phyloP scores from a whole-genome alignment of 1,140 invertebrate genomes.

The Lepidurus couesii region DNA sequence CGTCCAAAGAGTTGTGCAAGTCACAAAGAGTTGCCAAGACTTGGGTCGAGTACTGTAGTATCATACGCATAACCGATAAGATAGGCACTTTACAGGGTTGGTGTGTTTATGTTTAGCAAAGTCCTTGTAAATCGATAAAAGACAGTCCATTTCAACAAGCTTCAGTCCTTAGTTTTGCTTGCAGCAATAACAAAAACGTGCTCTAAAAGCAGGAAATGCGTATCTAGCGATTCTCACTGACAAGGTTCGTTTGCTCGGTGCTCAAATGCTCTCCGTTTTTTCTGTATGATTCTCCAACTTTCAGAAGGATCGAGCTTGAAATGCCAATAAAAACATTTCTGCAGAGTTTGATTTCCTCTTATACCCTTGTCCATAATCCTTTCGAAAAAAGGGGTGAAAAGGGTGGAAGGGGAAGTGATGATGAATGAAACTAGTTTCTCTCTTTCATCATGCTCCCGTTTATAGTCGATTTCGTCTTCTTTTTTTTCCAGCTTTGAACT shows the following conservation, averaged over 20 bases:
- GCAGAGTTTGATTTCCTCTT: neutral
- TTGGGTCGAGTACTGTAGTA: too few relatives aligned
- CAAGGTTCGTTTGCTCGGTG: neutral
- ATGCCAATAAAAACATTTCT: neutral
- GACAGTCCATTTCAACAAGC: too few relatives aligned
- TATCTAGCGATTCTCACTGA: neutral
- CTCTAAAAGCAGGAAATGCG: neutral
- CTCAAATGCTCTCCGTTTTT: neutral
- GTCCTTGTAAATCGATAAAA: too few relatives aligned
- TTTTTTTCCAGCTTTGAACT: neutral
- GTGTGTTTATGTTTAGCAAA: too few relatives aligned
- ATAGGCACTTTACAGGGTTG: too few relatives aligned
- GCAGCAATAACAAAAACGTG: too few relatives aligned
- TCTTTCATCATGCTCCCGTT: neutral
- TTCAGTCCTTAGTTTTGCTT: too few relatives aligned
- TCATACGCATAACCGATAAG: too few relatives aligned
- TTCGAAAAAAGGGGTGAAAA: neutral
- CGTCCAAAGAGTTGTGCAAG: too few relatives aligned
- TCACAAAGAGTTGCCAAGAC: too few relatives aligned
- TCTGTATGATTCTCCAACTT: neutral
- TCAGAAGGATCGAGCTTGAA: neutral
- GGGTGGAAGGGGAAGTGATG: neutral
- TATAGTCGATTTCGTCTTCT: neutral
- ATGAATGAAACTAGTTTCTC: slow-evolving; percentile 2
- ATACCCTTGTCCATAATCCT: neutral